Percentiles rank a stretch among this genome's conserved stretches.
Conservation (phyloP, 1,140 invertebrate species). For the Drosophila pachea region DNA sequence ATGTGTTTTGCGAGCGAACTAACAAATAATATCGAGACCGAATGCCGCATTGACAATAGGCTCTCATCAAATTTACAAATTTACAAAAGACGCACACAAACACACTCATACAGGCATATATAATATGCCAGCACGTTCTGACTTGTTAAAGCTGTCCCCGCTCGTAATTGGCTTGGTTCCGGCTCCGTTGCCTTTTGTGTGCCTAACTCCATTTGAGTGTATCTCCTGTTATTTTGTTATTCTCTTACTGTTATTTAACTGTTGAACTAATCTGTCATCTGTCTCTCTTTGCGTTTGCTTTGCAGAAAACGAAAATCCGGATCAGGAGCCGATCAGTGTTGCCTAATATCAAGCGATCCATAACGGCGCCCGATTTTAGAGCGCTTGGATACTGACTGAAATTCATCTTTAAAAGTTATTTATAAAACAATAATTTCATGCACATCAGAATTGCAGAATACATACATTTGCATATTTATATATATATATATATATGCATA, state of each 20-base stretch:
- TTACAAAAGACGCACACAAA: background rate
- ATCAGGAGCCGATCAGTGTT: constrained; percentile 1
- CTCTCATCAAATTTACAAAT: background rate
- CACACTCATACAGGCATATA: background rate
- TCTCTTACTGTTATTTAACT: too few species aligned
- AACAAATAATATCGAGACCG: constrained; percentile 5
- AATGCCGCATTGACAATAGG: background rate
- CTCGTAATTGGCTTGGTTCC: background rate
- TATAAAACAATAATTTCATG: constrained; percentile 34
- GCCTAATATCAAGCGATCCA: constrained; percentile 63
- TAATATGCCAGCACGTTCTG: background rate
- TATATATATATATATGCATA: constrained; percentile 1
- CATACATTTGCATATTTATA: constrained; percentile 4
- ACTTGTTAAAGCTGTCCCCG: background rate
- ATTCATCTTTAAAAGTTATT: constrained; percentile 68
- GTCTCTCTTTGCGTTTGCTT: background rate
- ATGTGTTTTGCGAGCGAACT: constrained; percentile 10
- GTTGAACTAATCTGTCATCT: too few species aligned
- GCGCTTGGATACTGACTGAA: constrained; percentile 64
- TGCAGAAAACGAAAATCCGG: constrained; percentile 38
- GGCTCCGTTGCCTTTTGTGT: too few species aligned
- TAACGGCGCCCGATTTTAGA: constrained; percentile 41
- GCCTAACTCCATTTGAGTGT: too few species aligned
- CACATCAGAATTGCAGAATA: constrained; percentile 11
- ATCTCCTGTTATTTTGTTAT: too few species aligned